Evolutionary conservation across 2,113 vertebrate genomes (phyloP).

Genomic region (Mobula birostris): DNA sequence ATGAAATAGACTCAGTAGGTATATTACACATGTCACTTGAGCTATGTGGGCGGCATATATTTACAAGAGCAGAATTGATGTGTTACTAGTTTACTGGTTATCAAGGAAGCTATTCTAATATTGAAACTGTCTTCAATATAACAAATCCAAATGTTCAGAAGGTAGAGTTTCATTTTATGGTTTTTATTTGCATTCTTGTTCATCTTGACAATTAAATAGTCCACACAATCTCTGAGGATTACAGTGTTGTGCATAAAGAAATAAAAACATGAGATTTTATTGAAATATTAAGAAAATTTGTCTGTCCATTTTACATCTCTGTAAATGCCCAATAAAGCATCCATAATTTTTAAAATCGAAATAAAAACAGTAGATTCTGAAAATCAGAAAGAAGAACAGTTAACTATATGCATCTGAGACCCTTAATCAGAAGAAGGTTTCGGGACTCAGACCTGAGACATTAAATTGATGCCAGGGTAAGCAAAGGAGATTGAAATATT

Average conservation of each 20-base stretch:
- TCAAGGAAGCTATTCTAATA: not conserved
- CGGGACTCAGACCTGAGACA: too few species aligned
- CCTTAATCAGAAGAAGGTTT: too few species aligned
- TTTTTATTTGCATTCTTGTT: not conserved
- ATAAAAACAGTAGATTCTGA: too few species aligned
- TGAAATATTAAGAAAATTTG: not conserved
- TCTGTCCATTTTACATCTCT: too few species aligned
- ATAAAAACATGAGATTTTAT: not conserved
- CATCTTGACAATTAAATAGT: not conserved
- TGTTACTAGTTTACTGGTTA: slow-evolving; percentile 3
- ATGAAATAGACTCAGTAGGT: not conserved
- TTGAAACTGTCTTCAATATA: not conserved
- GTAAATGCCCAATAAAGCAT: not conserved
- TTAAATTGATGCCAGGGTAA: too few species aligned
- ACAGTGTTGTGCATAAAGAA: not conserved
- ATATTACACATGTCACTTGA: not conserved
- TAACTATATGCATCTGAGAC: too few species aligned
- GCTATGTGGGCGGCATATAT: slow-evolving; percentile 10
- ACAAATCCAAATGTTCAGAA: not conserved
- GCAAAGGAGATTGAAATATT: too few species aligned
- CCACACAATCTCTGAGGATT: not conserved
- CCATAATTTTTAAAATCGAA: not conserved
- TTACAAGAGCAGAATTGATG: slow-evolving; percentile 15
- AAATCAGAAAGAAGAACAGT: too few species aligned
- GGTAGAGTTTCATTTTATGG: not conserved